These are phyloP conservation scores for Macaca fascicularis DNA, from an alignment of 2,113 vertebrate species.

Conservation along the genomic window DNA sequence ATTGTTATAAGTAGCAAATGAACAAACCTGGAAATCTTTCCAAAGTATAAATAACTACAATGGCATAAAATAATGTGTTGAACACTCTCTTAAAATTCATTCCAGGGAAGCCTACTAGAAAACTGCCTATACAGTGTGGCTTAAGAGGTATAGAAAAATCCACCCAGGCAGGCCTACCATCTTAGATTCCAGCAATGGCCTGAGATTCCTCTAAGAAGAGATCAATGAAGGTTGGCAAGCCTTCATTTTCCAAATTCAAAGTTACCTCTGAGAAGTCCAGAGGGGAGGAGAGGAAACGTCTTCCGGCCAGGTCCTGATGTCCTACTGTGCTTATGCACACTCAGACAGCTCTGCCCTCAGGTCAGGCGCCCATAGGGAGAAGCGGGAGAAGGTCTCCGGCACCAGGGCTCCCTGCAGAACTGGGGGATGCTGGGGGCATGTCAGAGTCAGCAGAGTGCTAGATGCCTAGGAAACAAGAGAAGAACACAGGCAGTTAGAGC, in stretches of 20 bases:
- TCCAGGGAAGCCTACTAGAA: neutral
- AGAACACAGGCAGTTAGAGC: neutral
- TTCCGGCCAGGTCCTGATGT: neutral
- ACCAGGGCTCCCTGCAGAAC: neutral
- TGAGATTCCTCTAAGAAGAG: neutral
- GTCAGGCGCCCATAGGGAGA: accelerated
- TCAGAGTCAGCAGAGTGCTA: neutral
- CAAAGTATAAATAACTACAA: neutral
- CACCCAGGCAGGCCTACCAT: accelerated
- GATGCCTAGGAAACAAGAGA: neutral
- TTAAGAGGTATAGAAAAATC: neutral
- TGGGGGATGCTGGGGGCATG: no score
- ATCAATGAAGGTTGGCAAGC: neutral
- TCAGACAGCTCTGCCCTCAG: neutral
- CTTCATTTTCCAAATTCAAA: neutral
- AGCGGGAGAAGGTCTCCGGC: neutral
- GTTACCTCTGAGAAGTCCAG: constrained; percentile 47
- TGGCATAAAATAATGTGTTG: neutral
- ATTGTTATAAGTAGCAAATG: neutral
- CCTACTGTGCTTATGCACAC: neutral
- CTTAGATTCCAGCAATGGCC: neutral
- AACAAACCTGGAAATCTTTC: neutral
- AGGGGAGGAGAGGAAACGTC: neutral
- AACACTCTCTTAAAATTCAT: neutral
- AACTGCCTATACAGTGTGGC: accelerated